Evolutionary conservation across 2,797 vertebrate species (phyloP), one percentile per base, ranked within the genome.

Genomic region (Babyrousa celebensis): DNA sequence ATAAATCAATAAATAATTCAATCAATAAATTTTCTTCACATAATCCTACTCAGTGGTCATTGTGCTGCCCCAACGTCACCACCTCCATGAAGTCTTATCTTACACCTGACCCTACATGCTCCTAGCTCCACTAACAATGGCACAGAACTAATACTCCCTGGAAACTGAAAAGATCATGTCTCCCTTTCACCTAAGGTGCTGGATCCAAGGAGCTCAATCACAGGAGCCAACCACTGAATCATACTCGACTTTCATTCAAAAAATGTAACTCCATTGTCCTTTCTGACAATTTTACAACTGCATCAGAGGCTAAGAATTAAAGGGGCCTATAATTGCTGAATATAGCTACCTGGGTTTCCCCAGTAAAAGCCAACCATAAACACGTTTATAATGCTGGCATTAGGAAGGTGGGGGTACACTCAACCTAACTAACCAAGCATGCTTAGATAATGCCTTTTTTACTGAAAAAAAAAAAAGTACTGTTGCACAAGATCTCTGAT

Each of bases 111-210:
- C 4, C 16, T 12, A 68, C 79, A 23, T 71, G 8, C 56, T 75
- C 2, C 10, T 29, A 94, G 71, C 21, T 54, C 62, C 2, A 25
- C 12, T 1, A 70, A 6, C 14, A 27, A 52, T 0, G 0, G 23
- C 9, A 40, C 17, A 32, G 10, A 54, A 23, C 18, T 48, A 79
- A 71, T 12, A 15, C 7, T 11, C 40, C 71, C 40, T 17, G 0
- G n/a, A 89, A 86, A 85, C 11, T 58, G 40, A 94, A 40, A 60
- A 4, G 18, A 17, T 40, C 9, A 43, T 0, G 8, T 62, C 68
- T 56, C 1, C 67, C 32, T n/a, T 6, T 67, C 83, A 58, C 23
- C 95, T 78, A 60, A 68, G 16, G 74, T 43, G 15, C 12, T 25
- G 29, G 23, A 88, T 27, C 60, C 74, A 78, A 74, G 18, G 11